Conservation (phyloP, 2,888 invertebrate species). For the Dione juno region DNA sequence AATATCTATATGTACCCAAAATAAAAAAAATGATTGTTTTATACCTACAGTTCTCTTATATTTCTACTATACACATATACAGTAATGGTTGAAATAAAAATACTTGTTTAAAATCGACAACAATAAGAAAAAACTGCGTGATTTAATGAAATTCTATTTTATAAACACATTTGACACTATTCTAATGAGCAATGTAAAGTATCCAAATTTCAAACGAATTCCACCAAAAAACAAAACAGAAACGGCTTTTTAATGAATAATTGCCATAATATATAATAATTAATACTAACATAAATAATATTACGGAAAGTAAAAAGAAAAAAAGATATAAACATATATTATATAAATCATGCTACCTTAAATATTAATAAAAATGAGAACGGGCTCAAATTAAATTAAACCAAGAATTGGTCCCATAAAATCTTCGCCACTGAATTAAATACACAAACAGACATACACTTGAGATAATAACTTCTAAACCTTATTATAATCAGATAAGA, state of each 20-base stretch:
- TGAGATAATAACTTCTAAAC: slow-evolving; percentile 1
- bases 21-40: too few relatives aligned
- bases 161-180: too few relatives aligned
- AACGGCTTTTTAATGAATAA: slow-evolving; percentile 19
- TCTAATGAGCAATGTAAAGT: background rate
- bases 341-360: slow-evolving; percentile 44
- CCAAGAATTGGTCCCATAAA: slow-evolving; percentile 50
- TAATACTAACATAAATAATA: slow-evolving; percentile 49
- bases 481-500: slow-evolving; percentile 14
- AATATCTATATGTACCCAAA: too few relatives aligned
- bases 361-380: slow-evolving; percentile 66
- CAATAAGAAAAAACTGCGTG: too few relatives aligned
- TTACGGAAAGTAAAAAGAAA: too few relatives aligned
- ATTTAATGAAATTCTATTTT: too few relatives aligned
- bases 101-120: too few relatives aligned
- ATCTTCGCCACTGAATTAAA: slow-evolving; percentile 40
- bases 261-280: slow-evolving; percentile 42
- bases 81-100: too few relatives aligned
- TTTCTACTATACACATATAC: too few relatives aligned
- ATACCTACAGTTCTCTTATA: too few relatives aligned
- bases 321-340: slow-evolving; percentile 6
- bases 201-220: background rate
- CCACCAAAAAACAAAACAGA: background rate
- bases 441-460: slow-evolving; percentile 13
- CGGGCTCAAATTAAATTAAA: slow-evolving; percentile 68